Percentiles rank a stretch among this genome's conserved stretches.
Conservation (phyloP, 1,140 invertebrate species). For the Eueides isabella region DNA sequence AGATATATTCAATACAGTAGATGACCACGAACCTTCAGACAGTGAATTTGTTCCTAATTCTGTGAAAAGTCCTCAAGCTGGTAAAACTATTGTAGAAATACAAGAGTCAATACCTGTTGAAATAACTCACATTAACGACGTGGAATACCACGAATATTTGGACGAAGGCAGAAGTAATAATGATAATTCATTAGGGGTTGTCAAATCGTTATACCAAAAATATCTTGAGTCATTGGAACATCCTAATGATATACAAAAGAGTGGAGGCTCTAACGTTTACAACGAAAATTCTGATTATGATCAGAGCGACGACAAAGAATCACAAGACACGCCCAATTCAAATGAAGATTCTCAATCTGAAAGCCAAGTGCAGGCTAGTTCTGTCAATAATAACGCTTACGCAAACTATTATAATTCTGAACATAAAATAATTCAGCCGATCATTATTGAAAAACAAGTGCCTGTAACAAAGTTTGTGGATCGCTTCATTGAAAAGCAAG, state of each 20-base stretch:
- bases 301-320: slow-evolving; percentile 47
- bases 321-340: slow-evolving; percentile 56
- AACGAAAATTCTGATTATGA: slow-evolving; percentile 46
- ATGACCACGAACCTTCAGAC: slow-evolving; percentile 67
- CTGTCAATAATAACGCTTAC: slow-evolving; percentile 49
- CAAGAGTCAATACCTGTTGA: slow-evolving; percentile 83
- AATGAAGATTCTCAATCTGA: slow-evolving; percentile 60
- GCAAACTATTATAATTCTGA: slow-evolving; percentile 48
- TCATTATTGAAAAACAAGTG: slow-evolving; percentile 81
- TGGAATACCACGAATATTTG: slow-evolving; percentile 79
- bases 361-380: slow-evolving; percentile 52
- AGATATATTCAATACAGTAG: slow-evolving; percentile 55
- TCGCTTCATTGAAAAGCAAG: slow-evolving; percentile 81
- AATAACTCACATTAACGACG: slow-evolving; percentile 76
- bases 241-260: slow-evolving; percentile 53
- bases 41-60: slow-evolving; percentile 62
- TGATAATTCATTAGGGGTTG: slow-evolving; percentile 51
- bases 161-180: slow-evolving; percentile 68
- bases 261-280: slow-evolving; percentile 51
- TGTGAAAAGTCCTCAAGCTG: slow-evolving; percentile 56
- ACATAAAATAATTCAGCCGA: slow-evolving; percentile 66
- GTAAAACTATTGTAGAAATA: slow-evolving; percentile 82
- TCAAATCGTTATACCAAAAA: slow-evolving; percentile 59
- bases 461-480: slow-evolving; percentile 81
- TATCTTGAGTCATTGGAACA: slow-evolving; percentile 57